These are phyloP conservation scores for Seriola rivoliana DNA, from an alignment of 2,113 vertebrate genomes.

Conservation along the genomic window DNA sequence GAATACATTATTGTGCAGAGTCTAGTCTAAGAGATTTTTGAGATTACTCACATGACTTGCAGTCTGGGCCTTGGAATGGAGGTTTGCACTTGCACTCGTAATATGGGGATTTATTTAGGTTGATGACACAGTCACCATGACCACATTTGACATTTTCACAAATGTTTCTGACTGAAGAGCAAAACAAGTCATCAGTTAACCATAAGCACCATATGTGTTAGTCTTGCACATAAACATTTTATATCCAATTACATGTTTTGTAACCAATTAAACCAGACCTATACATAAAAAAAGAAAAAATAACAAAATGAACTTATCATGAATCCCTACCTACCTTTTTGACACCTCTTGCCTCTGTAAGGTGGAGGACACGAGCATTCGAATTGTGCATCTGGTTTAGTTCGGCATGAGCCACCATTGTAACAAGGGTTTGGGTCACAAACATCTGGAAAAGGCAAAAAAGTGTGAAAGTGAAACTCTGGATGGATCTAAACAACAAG, in stretches of 20 bases:
- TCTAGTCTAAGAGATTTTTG: too few relatives aligned
- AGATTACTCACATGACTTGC: conserved; percentile 29
- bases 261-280: too few relatives aligned
- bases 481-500: background rate
- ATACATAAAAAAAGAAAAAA: too few relatives aligned
- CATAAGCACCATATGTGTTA: background rate
- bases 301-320: background rate
- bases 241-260: background rate
- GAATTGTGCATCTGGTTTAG: background rate
- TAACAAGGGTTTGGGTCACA: conserved; percentile 51
- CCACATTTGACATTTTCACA: conserved; percentile 26
- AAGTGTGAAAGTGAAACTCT: background rate
- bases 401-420: conserved; percentile 15
- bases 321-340: conserved; percentile 20
- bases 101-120: background rate
- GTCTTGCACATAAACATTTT: too few relatives aligned
- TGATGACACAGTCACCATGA: conserved; percentile 24
- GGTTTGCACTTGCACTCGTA: conserved; percentile 43
- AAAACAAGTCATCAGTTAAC: background rate
- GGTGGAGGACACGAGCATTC: conserved; percentile 24
- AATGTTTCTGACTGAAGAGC: conserved; percentile 17
- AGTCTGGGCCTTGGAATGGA: conserved; percentile 30
- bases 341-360: conserved; percentile 38
- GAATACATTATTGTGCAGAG: background rate
- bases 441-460: conserved; percentile 3